These are phyloP conservation scores for Cheilosia grossa DNA, from an alignment of 2,888 invertebrate genomes.

Conservation along the genomic window DNA sequence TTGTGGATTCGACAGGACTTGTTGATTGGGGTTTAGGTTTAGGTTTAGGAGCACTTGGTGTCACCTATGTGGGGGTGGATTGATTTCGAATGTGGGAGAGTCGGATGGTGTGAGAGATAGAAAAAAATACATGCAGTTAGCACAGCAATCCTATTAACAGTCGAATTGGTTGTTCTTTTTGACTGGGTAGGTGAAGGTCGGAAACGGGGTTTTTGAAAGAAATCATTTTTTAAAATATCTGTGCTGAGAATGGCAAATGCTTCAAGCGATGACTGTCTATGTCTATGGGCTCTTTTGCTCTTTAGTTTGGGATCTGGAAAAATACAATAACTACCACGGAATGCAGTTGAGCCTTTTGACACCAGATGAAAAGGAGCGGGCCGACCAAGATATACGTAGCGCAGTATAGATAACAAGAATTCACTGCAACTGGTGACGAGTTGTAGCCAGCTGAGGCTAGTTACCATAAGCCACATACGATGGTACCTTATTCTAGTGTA, in stretches of 20 bases:
- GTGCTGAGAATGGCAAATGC: background rate
- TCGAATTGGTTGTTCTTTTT: constrained; percentile 26
- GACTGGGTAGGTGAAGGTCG: constrained; percentile 45
- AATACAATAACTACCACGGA: no score
- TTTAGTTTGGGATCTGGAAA: no score
- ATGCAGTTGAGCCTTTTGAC: no score
- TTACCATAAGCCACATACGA: no score
- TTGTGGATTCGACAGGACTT: constrained; percentile 1
- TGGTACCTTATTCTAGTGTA: no score
- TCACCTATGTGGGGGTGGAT: constrained; percentile 37
- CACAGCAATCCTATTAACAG: constrained; percentile 72
- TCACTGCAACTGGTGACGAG: no score
- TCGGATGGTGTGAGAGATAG: constrained; percentile 76
- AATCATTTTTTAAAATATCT: background rate
- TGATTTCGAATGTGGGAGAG: background rate
- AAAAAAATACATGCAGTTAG: constrained; percentile 80
- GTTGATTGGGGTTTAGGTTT: background rate
- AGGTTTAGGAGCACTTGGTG: constrained; percentile 33
- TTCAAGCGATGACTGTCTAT: no score
- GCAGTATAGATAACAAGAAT: no score
- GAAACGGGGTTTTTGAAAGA: background rate
- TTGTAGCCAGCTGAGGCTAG: no score
- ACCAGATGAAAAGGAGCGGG: no score
- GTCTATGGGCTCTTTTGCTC: no score
- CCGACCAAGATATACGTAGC: no score